These are phyloP conservation scores for Drosophila pseudotakahashii DNA, from an alignment of 2,888 invertebrate species.

Conservation along the genomic window DNA sequence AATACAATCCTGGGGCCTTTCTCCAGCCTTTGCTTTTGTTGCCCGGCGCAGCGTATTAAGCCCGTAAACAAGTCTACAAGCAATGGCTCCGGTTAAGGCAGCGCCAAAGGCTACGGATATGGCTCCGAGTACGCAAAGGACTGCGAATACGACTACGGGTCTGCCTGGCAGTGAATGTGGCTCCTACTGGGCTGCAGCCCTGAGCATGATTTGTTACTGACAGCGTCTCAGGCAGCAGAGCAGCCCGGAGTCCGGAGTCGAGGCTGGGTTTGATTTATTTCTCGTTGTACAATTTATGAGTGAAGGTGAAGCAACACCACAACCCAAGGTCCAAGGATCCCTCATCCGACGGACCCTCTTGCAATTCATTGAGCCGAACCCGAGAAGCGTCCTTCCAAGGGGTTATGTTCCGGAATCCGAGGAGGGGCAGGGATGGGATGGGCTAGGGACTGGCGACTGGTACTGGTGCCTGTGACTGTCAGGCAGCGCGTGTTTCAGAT, in stretches of 20 bases:
- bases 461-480: conserved; percentile 31
- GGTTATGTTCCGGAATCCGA: conserved; percentile 33
- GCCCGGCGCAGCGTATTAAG: conserved; percentile 63
- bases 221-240: conserved; percentile 74
- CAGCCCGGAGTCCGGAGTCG: conserved; percentile 58
- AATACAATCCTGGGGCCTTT: background rate
- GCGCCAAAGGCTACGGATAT: conserved; percentile 31
- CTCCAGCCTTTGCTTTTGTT: conserved; percentile 2
- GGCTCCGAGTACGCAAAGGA: conserved; percentile 42
- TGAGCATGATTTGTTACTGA: conserved; percentile 79
- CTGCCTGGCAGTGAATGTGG: conserved; percentile 3
- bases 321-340: conserved; percentile 15
- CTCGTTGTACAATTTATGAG: conserved; percentile 77
- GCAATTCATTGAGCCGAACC: conserved; percentile 34
- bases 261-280: conserved; percentile 80
- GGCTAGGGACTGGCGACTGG: conserved; percentile 44
- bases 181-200: conserved; percentile 66
- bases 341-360: conserved; percentile 30
- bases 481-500: conserved; percentile 58
- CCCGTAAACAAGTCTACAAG: conserved; percentile 68
- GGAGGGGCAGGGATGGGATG: conserved; percentile 9
- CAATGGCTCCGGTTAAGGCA: conserved; percentile 17
- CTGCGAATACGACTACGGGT: conserved; percentile 7
- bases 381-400: conserved; percentile 33
- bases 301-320: conserved; percentile 65